phyloP scores from a whole-genome alignment of 2,113 vertebrate genomes.

The Noctilio leporinus region DNA sequence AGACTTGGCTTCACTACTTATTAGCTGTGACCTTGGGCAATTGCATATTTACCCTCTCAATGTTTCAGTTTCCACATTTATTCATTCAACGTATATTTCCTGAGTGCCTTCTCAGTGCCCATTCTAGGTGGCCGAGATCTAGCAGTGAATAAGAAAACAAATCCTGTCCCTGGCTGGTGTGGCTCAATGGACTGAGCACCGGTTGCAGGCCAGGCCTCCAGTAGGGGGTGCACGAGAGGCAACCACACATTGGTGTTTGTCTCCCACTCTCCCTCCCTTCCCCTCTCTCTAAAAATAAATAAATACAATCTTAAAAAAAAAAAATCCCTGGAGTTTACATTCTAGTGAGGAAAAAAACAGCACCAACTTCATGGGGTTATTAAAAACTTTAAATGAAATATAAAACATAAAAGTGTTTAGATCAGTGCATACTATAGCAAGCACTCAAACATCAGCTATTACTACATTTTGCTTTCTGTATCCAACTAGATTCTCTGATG shows the following conservation, averaged over 20 bases:
- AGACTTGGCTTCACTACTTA: neutral
- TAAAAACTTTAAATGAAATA: conserved; percentile 6
- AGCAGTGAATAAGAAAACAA: neutral
- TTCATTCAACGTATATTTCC: neutral
- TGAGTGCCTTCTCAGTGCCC: neutral
- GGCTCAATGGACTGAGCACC: too few relatives aligned
- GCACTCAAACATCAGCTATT: neutral
- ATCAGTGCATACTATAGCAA: neutral
- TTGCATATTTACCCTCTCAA: neutral
- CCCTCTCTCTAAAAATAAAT: too few relatives aligned
- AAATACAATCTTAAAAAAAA: too few relatives aligned
- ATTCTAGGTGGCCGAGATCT: neutral
- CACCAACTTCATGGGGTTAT: neutral
- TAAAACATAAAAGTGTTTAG: neutral
- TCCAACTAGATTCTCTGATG: neutral
- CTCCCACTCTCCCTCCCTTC: too few relatives aligned
- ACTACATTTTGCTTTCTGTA: neutral
- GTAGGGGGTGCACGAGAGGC: too few relatives aligned
- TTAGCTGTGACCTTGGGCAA: neutral
- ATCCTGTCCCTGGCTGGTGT: too few relatives aligned
- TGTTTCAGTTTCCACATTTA: conserved; percentile 9
- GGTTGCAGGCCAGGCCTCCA: too few relatives aligned
- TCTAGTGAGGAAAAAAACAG: neutral
- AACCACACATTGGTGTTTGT: too few relatives aligned
- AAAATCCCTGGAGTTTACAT: neutral